These are phyloP conservation scores for Melanotaenia maccullochi DNA, from an alignment of 2,797 vertebrate genomes.

Conservation along the genomic window DNA sequence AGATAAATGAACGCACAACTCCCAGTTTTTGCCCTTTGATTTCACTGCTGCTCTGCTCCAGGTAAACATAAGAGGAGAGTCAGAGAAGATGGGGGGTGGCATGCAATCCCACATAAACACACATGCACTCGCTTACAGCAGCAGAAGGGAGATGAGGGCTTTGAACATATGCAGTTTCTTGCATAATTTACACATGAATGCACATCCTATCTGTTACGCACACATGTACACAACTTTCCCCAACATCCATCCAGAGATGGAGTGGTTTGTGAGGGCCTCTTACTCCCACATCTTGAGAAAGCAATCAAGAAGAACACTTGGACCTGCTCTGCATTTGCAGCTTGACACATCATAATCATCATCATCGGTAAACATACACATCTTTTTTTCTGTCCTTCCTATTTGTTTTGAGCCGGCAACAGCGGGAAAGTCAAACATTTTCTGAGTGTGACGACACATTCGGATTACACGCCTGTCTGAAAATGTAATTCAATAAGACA, in stretches of 20 bases:
- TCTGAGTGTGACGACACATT: slow-evolving; percentile 40
- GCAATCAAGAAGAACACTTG: slow-evolving; percentile 36
- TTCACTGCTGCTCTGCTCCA: slow-evolving; percentile 51
- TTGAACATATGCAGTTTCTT: slow-evolving; percentile 6
- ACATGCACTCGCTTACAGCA: slow-evolving; percentile 1
- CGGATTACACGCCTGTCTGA: slow-evolving; percentile 63
- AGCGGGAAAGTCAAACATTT: slow-evolving; percentile 32
- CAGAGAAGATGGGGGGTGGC: slow-evolving; percentile 22
- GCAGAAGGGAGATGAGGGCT: slow-evolving; percentile 16
- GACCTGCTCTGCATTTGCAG: slow-evolving; percentile 40
- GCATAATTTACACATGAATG: slow-evolving; percentile 14
- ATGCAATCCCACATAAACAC: slow-evolving; percentile 32
- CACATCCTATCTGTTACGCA: slow-evolving; percentile 7
- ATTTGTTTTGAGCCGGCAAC: slow-evolving; percentile 21
- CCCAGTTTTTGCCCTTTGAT: slow-evolving; percentile 68
- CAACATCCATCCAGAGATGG: slow-evolving; percentile 15
- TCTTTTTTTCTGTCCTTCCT: neutral
- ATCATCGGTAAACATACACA: slow-evolving; percentile 30
- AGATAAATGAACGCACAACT: slow-evolving; percentile 69
- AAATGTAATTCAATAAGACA: slow-evolving; percentile 56
- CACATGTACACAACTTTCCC: neutral
- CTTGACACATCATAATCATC: slow-evolving; percentile 34
- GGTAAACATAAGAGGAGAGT: slow-evolving; percentile 60
- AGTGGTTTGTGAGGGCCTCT: slow-evolving; percentile 23
- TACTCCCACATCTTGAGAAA: slow-evolving; percentile 30